Evolutionary conservation across 2,113 vertebrate species (phyloP), one percentile per base, ranked within the genome.

Genomic region (Cyrtonyx montezumae): DNA sequence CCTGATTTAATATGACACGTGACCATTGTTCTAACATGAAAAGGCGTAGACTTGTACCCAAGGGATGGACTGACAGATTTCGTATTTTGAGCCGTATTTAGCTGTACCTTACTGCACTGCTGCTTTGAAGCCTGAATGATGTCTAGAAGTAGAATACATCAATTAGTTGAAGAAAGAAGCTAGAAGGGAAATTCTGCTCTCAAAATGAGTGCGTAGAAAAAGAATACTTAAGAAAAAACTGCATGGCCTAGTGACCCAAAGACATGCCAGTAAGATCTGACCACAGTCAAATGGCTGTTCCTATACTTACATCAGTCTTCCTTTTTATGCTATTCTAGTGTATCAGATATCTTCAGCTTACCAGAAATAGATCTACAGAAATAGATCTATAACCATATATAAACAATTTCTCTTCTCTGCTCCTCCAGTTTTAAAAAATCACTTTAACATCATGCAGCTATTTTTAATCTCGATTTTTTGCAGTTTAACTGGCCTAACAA

Each of bases 361-460:
- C 93, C 93, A 91, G 87, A 95, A 95, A 96, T 95, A 96, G 83
- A 87, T 83, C 69, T 56, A 78, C 79, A 90, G 81, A 95, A 96
- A 95, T 96, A 96, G 93, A 80, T 86, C 67, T 94, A 95, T 93
- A 95, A 86, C 91, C 93, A 92, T 93, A 85, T 90, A 96, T 88
- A 96, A 95, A 93, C 94, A 71, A 3, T 65, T 84, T 82, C 93
- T 92, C 75, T 93, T 86, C 87, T 81, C 26, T 5, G 87, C 69
- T 95, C 61, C 93, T 94, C 76, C 74, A 88, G 91, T 87, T 91
- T 88, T 91, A 61, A 85, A 94, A 96, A 95, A 96, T 90, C 56
- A 85, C 92, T 96, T 93, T 42, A 43, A 96, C 94, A 91, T 68
- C 87, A 70, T 84, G 28, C 36, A 66, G 76, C 73, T 96, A 96